Conservation (phyloP, 1,140 invertebrate species). For the Penaeus chinensis region DNA sequence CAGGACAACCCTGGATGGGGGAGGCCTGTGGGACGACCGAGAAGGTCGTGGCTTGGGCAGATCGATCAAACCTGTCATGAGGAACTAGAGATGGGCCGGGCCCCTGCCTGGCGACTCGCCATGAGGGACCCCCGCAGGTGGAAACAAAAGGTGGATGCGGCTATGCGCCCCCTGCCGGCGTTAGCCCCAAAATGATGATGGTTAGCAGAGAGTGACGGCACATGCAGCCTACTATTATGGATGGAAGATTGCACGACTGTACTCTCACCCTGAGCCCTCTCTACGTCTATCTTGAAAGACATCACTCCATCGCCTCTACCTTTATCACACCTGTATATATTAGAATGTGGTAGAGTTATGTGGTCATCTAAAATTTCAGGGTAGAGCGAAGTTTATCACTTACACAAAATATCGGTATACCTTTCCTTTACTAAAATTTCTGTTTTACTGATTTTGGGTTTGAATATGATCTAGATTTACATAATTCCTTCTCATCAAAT, state of each 20-base stretch:
- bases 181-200: too few relatives aligned
- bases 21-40: too few relatives aligned
- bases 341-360: conserved; percentile 3
- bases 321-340: background rate
- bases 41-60: too few relatives aligned
- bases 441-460: background rate
- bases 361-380: background rate
- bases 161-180: too few relatives aligned
- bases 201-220: conserved; percentile 22
- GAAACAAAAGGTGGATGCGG: too few relatives aligned
- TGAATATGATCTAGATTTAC: conserved; percentile 5
- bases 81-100: too few relatives aligned
- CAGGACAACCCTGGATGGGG: too few relatives aligned
- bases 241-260: background rate
- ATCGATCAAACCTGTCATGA: too few relatives aligned
- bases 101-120: too few relatives aligned
- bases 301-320: background rate
- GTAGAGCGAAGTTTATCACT: conserved; percentile 4
- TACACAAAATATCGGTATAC: background rate
- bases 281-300: background rate
- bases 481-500: background rate
- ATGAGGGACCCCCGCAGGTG: too few relatives aligned
- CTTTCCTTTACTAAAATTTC: background rate
- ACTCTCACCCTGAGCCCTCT: background rate
- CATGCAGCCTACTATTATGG: conserved; percentile 9